Conservation (phyloP, 2,888 invertebrate genomes). For the Calliphora vomitoria region DNA sequence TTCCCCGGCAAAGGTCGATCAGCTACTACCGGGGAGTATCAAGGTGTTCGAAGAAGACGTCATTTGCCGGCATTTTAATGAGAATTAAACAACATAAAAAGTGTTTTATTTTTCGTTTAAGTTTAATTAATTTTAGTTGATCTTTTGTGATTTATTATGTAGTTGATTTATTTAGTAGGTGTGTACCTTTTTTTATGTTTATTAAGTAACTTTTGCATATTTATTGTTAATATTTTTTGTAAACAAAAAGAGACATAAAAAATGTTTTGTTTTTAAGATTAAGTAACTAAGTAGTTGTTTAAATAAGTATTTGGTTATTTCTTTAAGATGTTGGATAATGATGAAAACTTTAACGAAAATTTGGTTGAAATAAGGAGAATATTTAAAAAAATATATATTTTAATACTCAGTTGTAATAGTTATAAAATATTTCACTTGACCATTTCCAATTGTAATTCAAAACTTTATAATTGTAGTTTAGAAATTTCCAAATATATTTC, state of each 20-base stretch:
- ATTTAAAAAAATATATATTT: too few species aligned
- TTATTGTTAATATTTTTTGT: constrained; percentile 41
- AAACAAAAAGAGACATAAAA: not conserved
- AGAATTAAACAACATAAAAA: not conserved
- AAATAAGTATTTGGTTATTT: constrained; percentile 8
- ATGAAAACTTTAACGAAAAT: not conserved
- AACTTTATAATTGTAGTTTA: too few species aligned
- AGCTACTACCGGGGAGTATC: constrained; percentile 80
- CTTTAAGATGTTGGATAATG: not conserved
- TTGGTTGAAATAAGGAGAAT: not conserved
- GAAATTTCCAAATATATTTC: too few species aligned
- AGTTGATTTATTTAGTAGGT: constrained; percentile 51
- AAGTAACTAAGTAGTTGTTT: constrained; percentile 4
- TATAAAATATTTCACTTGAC: too few species aligned
- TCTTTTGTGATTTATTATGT: constrained; percentile 69
- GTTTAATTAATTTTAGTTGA: constrained; percentile 55
- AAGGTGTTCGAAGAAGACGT: constrained; percentile 80
- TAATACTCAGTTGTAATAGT: too few species aligned
- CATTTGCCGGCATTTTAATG: constrained; percentile 63
- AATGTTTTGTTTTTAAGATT: constrained; percentile 21
- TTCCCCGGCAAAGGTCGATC: constrained; percentile 88
- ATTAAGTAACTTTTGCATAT: constrained; percentile 30
- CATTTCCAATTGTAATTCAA: too few species aligned
- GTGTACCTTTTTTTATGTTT: constrained; percentile 25
- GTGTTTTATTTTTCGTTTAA: not conserved